phyloP scores from a whole-genome alignment of 2,797 vertebrate genomes.

The Myotis daubentonii region DNA sequence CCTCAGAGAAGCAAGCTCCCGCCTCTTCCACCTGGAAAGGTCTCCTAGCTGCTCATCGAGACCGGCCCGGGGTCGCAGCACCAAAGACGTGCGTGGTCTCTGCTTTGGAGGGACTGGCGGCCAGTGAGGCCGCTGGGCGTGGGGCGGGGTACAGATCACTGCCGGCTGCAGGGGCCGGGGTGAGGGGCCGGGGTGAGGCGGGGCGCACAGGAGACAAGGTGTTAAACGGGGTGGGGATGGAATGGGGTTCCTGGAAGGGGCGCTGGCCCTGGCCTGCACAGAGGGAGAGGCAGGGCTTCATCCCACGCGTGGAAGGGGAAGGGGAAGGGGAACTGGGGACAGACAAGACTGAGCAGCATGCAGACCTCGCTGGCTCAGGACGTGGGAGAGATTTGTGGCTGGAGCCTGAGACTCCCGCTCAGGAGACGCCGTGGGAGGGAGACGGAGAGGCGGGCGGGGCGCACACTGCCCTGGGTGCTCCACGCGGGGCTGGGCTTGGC shows the following conservation, averaged over 20 bases:
- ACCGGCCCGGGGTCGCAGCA: neutral
- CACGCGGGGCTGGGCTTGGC: neutral
- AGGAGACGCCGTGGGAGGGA: too few species aligned
- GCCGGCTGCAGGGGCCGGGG: neutral
- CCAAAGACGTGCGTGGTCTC: neutral
- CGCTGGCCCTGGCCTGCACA: neutral
- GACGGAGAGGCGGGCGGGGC: too few species aligned
- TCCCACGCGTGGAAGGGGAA: neutral
- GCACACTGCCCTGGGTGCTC: too few species aligned
- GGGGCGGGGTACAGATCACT: neutral
- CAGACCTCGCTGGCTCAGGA: neutral
- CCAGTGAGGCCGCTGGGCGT: accelerated
- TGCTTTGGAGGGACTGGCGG: accelerated
- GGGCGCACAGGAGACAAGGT: neutral
- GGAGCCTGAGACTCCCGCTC: too few species aligned
- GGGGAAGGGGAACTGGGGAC: neutral
- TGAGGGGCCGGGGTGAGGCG: too few species aligned
- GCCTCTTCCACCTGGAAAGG: neutral
- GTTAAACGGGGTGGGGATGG: too few species aligned
- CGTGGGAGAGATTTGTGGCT: accelerated
- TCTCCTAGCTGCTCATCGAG: neutral
- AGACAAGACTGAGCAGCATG: neutral
- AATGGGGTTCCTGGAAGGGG: neutral
- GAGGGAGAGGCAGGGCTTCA: neutral
- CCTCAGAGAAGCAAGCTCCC: neutral